Evolutionary conservation across 2,888 invertebrate genomes (phyloP).

Genomic region (Trissolcus brochymenae): DNA sequence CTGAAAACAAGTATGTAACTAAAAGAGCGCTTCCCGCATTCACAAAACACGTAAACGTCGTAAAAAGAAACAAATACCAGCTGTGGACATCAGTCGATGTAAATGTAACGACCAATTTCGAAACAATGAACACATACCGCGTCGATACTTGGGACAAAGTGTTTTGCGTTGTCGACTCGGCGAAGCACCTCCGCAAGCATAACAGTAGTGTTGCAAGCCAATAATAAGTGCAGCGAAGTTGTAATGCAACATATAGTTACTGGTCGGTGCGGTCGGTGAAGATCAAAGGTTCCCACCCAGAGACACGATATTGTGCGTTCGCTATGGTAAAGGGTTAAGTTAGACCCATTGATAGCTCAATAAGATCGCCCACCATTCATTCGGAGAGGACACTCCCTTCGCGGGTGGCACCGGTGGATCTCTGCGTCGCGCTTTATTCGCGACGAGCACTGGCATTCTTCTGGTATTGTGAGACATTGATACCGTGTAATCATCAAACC

Average conservation of each 20-base stretch:
- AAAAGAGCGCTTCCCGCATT: slow-evolving; percentile 33
- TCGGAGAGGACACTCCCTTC: slow-evolving; percentile 64
- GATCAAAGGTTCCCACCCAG: slow-evolving; percentile 70
- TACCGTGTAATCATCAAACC: slow-evolving; percentile 70
- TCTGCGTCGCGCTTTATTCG: slow-evolving; percentile 49
- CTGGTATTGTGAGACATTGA: slow-evolving; percentile 69
- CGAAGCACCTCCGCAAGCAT: slow-evolving; percentile 65
- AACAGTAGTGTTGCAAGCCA: slow-evolving; percentile 67
- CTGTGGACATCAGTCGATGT: slow-evolving; percentile 34
- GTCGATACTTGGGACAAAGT: slow-evolving; percentile 31
- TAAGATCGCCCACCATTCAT: slow-evolving; percentile 70
- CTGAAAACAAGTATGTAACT: slow-evolving; percentile 3
- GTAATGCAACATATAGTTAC: slow-evolving; percentile 73
- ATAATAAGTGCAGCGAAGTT: slow-evolving; percentile 71
- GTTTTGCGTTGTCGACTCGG: slow-evolving; percentile 23
- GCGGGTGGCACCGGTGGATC: slow-evolving; percentile 59
- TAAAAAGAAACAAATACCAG: slow-evolving; percentile 29
- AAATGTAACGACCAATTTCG: slow-evolving; percentile 49
- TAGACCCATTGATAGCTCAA: slow-evolving; percentile 72
- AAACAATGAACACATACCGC: slow-evolving; percentile 39
- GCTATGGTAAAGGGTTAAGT: slow-evolving; percentile 68
- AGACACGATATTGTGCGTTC: slow-evolving; percentile 62
- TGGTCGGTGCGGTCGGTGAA: slow-evolving; percentile 70
- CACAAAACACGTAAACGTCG: slow-evolving; percentile 32
- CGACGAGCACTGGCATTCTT: slow-evolving; percentile 57